Conservation (phyloP, 2,113 vertebrate genomes). For the Cisticola juncidis region DNA sequence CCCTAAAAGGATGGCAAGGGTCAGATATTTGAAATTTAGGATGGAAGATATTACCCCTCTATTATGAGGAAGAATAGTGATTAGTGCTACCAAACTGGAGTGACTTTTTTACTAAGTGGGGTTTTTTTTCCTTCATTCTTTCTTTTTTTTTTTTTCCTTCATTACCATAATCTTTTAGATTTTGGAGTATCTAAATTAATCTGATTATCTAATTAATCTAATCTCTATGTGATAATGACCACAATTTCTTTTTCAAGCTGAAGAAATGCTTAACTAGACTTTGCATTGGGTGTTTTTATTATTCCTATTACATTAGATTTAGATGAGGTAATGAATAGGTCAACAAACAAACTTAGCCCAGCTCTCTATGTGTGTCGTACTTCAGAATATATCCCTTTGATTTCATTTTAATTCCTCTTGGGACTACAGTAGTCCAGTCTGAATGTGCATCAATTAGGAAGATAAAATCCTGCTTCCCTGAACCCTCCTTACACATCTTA, state of each 20-base stretch:
- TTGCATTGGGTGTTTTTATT: rapidly evolving
- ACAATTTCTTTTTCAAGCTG: neutral
- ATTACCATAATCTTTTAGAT: neutral
- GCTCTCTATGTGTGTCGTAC: neutral
- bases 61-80: neutral
- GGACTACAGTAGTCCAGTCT: neutral
- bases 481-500: neutral
- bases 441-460: neutral
- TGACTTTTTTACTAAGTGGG: rapidly evolving
- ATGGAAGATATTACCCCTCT: neutral
- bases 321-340: neutral
- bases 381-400: neutral
- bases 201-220: neutral
- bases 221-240: neutral
- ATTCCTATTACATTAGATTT: neutral
- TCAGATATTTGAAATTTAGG: neutral
- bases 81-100: neutral
- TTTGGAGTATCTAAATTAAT: neutral
- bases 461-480: neutral
- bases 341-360: neutral
- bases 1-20: neutral
- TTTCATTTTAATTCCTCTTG: neutral
- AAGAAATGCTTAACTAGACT: neutral
- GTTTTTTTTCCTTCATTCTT: rapidly evolving
- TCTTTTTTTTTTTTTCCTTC: neutral